Evolutionary conservation across 2,113 vertebrate species (phyloP), one percentile per base, ranked within the genome.

Genomic region (Pterocles orientalis): DNA sequence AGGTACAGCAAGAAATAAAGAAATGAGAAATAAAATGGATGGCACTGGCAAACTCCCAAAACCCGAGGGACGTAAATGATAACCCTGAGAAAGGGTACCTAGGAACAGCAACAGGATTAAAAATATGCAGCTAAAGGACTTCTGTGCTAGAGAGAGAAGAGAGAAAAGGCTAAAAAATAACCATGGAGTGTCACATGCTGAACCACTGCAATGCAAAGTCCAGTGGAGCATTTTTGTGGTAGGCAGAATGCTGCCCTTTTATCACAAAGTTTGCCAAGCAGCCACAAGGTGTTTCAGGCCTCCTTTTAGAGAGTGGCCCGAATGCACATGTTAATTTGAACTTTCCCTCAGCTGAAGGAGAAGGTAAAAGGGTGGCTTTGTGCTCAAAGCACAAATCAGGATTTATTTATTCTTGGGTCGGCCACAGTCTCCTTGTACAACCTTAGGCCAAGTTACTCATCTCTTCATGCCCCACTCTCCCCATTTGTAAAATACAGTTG

Each of bases 191-290:
- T 96, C 96, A 91, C 81, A 75, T 62, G 82, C 56, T 83, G 88
- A 88, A 85, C 77, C 57, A 70, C 71, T 91, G 57, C 81, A 87
- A 36, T 36, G 57, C 50, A 34, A 94, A 91, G 92, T 79, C 75
- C 82, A 57, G 29, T 13, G 64, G 69, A 62, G 78, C 71, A 58
- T 93, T 92, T 95, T 73, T 94, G 95, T 88, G 88, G 89, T 62
- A 51, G 8, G 10, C 45, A 47, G 84, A 92, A 85, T 58, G 53
- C 76, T 3, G 18, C 64, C 78, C 29, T 95, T 95, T 71, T 91
- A 86, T 97, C 88, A 24, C 76, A 82, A 65, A 64, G 66, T 90
- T 88, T 95, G 73, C 92, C 81, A 90, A 94, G 80, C 72, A 90
- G 92, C 92, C 84, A 75, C 64, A 93, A 80, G 45, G 47, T 88